Base-by-base conservation (phyloP, 2,888 invertebrate genomes). In the Peribatodes rhomboidaria region DNA sequence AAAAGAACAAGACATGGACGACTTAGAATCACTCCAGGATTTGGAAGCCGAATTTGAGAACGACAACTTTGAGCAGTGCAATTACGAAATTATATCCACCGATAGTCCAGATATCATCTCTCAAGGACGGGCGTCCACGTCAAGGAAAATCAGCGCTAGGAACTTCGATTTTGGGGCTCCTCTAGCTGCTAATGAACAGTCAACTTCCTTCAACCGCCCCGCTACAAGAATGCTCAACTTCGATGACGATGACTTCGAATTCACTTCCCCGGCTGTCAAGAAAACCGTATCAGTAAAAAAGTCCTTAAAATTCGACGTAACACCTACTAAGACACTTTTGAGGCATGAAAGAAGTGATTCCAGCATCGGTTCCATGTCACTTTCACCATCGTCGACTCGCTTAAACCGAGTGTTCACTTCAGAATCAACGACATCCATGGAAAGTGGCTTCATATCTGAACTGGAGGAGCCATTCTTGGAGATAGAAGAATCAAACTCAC, bases 11-110 rank as follows among this genome's bases (percentile, higher is more conserved):
- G 87, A 90, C 11, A 18, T 69, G 16, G 78, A 83, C 0, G 93
- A 92, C 1, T 81, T 87, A 0, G 88, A 90, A 2, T 87, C 89
- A 0, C 73, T 94, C 0, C 92, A 92, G 18, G 93, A 94, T 58
- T 65, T 94, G 4, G 94, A 94, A 61, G 86, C 87, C n/a, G 92
- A 92, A 63, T 92, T 93, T 4, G 90, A 90, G 0, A 79, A 83
- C 0, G 89, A 90, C 8, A 88, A 88, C 64, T 91, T 91, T 35
- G 91, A 92, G 7, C 82, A 87, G 1, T 91, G 93, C 75, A 93
- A 93, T 67, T 94, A 94, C 47, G 94, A 94, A 69, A 93, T 94
- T 0, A 92, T 94, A 11, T 93, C 93, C 0, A 94, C 94, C 0
- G 94, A 94, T 50, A 93, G 93, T 49, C 94, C 94, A 0, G 82